Evolutionary conservation across 2,113 vertebrate genomes (phyloP).

Genomic region (Pithys albifrons): DNA sequence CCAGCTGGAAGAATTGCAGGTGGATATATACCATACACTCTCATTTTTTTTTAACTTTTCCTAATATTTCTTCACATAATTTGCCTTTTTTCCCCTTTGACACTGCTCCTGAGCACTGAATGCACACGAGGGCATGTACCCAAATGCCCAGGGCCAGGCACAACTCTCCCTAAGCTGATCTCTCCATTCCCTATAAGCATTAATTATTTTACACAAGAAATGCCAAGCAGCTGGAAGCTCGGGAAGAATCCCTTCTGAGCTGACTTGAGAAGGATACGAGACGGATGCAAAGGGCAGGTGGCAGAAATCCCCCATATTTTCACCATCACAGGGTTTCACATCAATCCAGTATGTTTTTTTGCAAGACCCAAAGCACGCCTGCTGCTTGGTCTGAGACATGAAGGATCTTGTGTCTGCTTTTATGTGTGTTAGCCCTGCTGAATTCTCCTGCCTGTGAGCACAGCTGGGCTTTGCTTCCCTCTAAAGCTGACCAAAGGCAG

Average conservation of each 20-base stretch:
- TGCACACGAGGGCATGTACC: rapidly evolving
- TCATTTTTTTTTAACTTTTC: background rate
- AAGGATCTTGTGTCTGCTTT: constrained; percentile 50
- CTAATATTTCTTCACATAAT: background rate
- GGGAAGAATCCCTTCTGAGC: background rate
- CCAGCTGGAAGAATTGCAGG: background rate
- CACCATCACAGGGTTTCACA: constrained; percentile 9
- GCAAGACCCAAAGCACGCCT: constrained; percentile 6
- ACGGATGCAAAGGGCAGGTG: constrained; percentile 40
- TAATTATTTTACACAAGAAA: constrained; percentile 59
- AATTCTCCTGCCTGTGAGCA: constrained; percentile 8
- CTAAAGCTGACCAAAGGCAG: constrained; percentile 34
- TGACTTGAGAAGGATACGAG: constrained; percentile 7
- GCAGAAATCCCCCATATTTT: constrained; percentile 43
- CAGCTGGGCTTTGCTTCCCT: constrained; percentile 26
- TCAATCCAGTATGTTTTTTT: background rate
- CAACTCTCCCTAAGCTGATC: background rate
- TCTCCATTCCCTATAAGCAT: background rate
- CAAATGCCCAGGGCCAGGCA: background rate
- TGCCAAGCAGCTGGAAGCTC: constrained; percentile 38
- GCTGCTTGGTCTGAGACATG: constrained; percentile 51
- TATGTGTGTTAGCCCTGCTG: constrained; percentile 40
- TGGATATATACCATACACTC: background rate
- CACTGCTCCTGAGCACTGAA: background rate
- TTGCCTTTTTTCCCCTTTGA: background rate